phyloP scores from a whole-genome alignment of 2,797 vertebrate species.

The Micrastur ruficollis region DNA sequence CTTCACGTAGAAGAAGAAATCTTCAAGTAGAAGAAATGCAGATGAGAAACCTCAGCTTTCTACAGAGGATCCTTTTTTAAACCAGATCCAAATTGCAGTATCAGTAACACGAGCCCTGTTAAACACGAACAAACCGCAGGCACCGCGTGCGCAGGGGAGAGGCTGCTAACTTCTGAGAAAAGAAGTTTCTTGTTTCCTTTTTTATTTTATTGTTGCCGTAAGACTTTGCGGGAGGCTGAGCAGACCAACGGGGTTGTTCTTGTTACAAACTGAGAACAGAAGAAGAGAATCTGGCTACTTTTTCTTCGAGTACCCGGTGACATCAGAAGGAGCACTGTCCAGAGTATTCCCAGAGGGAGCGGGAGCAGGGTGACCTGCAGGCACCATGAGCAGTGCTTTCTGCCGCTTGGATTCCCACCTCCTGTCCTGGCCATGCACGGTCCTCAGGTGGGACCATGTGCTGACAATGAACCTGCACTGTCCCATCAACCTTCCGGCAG shows the following conservation, averaged over 20 bases:
- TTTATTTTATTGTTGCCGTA: neutral
- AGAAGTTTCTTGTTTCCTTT: neutral
- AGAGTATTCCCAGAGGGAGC: neutral
- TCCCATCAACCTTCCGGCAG: neutral
- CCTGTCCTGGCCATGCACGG: neutral
- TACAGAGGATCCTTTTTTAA: neutral
- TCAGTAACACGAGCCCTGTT: neutral
- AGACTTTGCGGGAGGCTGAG: neutral
- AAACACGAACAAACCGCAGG: neutral
- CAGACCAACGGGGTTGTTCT: fast-evolving
- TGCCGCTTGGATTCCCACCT: neutral
- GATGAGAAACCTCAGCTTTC: neutral
- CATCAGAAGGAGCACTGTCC: neutral
- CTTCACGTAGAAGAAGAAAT: neutral
- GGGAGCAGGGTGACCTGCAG: neutral
- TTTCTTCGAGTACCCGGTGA: neutral
- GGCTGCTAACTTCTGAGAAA: neutral
- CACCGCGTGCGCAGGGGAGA: neutral
- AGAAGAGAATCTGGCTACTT: neutral
- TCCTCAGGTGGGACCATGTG: neutral
- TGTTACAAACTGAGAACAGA: neutral
- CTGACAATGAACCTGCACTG: neutral
- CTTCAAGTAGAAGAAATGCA: neutral
- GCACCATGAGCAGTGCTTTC: neutral
- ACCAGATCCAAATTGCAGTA: neutral